phyloP scores from a whole-genome alignment of 1,140 invertebrate species.

The Pararge aegeria region DNA sequence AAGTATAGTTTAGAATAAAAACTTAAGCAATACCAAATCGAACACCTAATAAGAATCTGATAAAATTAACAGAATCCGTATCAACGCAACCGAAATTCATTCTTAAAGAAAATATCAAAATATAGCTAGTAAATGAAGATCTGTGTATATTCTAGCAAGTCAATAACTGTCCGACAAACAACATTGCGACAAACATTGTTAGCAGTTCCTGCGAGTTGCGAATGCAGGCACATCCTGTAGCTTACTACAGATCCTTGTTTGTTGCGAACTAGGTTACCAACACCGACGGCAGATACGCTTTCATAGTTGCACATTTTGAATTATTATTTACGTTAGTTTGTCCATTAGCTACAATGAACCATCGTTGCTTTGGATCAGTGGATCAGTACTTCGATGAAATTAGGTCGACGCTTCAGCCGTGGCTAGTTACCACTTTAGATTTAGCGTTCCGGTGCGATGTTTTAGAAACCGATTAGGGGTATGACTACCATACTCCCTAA shows the following conservation, averaged over 20 bases:
- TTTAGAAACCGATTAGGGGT: too few species aligned
- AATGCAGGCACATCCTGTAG: conserved; percentile 43
- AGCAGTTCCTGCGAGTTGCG: conserved; percentile 43
- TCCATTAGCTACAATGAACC: too few species aligned
- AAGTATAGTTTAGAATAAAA: too few species aligned
- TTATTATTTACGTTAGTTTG: neutral
- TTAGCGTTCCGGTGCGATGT: too few species aligned
- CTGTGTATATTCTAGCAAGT: neutral
- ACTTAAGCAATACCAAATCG: too few species aligned
- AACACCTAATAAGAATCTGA: too few species aligned
- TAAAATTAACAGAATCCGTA: too few species aligned
- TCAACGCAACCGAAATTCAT: too few species aligned
- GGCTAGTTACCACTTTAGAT: too few species aligned
- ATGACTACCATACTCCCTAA: too few species aligned
- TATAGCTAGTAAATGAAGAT: neutral
- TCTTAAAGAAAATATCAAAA: neutral
- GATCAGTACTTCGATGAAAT: too few species aligned
- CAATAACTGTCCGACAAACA: conserved; percentile 11
- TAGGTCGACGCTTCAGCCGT: too few species aligned
- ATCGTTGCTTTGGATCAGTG: neutral
- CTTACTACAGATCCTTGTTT: conserved; percentile 49
- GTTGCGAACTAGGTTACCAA: conserved; percentile 49
- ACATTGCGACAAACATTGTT: conserved; percentile 23
- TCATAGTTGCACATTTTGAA: conserved; percentile 3
- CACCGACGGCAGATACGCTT: conserved; percentile 24